Conservation (phyloP, 2,888 invertebrate species). For the Onthophagus sagittarius region DNA sequence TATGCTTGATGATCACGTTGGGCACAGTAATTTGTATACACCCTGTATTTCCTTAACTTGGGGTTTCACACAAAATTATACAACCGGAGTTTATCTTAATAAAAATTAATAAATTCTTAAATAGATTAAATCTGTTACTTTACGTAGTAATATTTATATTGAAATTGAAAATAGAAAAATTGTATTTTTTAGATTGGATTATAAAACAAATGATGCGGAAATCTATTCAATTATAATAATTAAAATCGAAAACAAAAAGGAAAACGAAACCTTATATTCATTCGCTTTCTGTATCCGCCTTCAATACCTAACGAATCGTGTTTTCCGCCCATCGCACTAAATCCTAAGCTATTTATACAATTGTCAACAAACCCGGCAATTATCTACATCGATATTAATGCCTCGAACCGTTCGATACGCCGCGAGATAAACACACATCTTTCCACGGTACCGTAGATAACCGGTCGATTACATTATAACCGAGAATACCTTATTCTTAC, state of each 20-base stretch:
- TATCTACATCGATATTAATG: constrained; percentile 29
- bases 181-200: neutral
- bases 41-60: no score
- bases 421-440: neutral
- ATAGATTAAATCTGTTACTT: no score
- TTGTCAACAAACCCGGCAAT: constrained; percentile 41
- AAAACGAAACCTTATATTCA: neutral
- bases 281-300: neutral
- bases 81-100: no score
- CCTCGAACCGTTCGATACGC: neutral
- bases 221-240: neutral
- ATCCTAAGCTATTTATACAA: constrained; percentile 40
- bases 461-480: neutral
- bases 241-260: neutral
- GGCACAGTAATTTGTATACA: no score
- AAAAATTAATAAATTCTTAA: no score
- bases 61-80: no score
- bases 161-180: no score
- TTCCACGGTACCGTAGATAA: neutral
- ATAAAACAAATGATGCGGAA: neutral
- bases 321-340: constrained; percentile 23
- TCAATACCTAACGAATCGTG: no score
- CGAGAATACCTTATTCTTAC: neutral
- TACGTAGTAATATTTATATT: no score
- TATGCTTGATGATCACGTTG: no score